Evolutionary conservation across 1,140 invertebrate species (phyloP), one percentile per base, ranked within the genome.

Genomic region (Drosophila aff.): DNA sequence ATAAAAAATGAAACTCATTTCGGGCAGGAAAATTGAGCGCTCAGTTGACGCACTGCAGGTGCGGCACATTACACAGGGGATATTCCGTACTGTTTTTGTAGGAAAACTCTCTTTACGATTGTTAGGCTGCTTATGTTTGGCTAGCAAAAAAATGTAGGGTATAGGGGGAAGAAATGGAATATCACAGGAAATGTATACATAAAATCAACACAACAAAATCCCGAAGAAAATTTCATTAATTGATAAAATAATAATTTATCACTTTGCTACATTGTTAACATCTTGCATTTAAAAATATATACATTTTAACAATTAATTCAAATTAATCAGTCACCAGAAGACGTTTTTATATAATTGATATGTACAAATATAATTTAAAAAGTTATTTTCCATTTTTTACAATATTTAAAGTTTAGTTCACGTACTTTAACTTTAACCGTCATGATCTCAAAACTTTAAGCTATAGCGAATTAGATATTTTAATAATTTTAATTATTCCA

Each of bases 31-130:
- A 87, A 82, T 82, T 79, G 67, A 50, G 64, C 63, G 76, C 79
- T 62, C 49, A 53, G 65, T 76, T 83, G 83, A 87, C 79, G 84
- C 80, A 89, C 64, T 87, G 83, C 83, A 87, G 84, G 84, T 89
- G 80, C 77, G 65, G 76, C 53, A 67, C 84, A 81, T 89, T 81
- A 83, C 53, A 55, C 62, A 26, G 36, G 68, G 49, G 75, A 65
- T 76, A 77, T 79, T 61, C 40, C 49, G 10, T 7, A 31, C 15
- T 46, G 46, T 38, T 72, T 46, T 61, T 40, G 62, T 26, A 64
- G 83, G 60, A 74, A 73, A 64, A 64, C 58, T 58, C 43, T 66
- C 73, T 80, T 87, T 77, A 74, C 82, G 64, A 46, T 78, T 71
- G 58, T 71, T 71, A 57, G 49, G 75, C 65, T 40, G 43, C 53